Percentiles rank a stretch among this genome's conserved stretches.
Evolutionary conservation across 1,140 invertebrate species (phyloP).

Genomic region (Atta colombica): DNA sequence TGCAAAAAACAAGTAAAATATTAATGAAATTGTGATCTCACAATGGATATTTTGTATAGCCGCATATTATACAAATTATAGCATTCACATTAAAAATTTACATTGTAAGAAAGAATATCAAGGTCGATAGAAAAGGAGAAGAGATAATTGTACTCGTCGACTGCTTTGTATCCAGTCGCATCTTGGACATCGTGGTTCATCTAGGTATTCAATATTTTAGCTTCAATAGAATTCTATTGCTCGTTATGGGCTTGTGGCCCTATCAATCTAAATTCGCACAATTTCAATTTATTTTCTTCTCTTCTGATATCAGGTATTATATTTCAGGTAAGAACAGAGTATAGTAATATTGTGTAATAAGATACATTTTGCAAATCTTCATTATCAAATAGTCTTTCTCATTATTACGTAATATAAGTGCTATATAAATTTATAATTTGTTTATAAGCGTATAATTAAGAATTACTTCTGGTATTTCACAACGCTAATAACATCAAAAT

Average conservation of each 20-base stretch:
- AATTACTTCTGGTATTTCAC: neutral
- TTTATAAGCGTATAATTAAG: neutral
- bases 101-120: neutral
- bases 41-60: neutral
- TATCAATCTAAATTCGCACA: neutral
- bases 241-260: neutral
- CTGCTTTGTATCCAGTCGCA: neutral
- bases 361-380: neutral
- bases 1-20: neutral
- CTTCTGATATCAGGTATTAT: neutral
- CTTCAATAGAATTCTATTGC: neutral
- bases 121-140: neutral
- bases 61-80: neutral
- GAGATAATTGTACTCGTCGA: neutral
- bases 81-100: neutral
- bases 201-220: neutral
- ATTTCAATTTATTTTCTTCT: neutral
- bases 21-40: neutral
- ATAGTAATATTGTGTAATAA: neutral
- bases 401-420: neutral
- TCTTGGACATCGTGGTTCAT: neutral
- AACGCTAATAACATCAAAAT: neutral
- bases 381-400: too few species aligned
- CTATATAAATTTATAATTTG: neutral
- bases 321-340: neutral